These are phyloP conservation scores for Sebastes hubbsi DNA, from an alignment of 2,797 vertebrate species.

Conservation along the genomic window DNA sequence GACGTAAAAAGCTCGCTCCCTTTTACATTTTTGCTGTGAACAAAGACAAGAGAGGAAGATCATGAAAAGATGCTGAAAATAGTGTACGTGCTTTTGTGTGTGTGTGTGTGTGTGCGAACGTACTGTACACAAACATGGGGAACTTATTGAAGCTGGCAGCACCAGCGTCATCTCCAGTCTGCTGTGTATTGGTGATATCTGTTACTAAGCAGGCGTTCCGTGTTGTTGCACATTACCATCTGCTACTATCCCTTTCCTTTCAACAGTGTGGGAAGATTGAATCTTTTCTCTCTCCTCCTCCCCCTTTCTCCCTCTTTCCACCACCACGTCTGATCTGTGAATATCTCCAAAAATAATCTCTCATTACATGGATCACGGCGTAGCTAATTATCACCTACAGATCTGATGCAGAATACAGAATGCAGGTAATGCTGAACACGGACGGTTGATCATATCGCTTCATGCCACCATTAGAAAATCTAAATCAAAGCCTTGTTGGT, in stretches of 20 bases:
- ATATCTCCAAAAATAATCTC: slow-evolving; percentile 62
- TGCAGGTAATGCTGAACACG: slow-evolving; percentile 14
- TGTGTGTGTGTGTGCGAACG: neutral
- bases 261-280: slow-evolving; percentile 72
- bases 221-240: slow-evolving; percentile 75
- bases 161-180: slow-evolving; percentile 50
- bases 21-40: neutral
- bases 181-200: slow-evolving; percentile 56
- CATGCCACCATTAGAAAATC: neutral
- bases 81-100: neutral
- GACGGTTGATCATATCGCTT: neutral
- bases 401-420: slow-evolving; percentile 31
- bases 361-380: slow-evolving; percentile 42
- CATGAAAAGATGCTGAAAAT: neutral
- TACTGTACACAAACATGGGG: slow-evolving; percentile 41
- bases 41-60: slow-evolving; percentile 12
- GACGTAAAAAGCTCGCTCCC: neutral
- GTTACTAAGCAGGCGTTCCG: slow-evolving; percentile 68
- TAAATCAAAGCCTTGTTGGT: neutral
- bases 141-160: slow-evolving; percentile 64
- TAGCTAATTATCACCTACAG: slow-evolving; percentile 62
- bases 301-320: slow-evolving; percentile 29
- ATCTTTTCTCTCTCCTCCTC: slow-evolving; percentile 22
- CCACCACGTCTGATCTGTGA: slow-evolving; percentile 46
- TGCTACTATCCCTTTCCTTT: slow-evolving; percentile 66